These are phyloP conservation scores for Alsophila aescularia DNA, from an alignment of 2,888 invertebrate genomes.

Conservation along the genomic window DNA sequence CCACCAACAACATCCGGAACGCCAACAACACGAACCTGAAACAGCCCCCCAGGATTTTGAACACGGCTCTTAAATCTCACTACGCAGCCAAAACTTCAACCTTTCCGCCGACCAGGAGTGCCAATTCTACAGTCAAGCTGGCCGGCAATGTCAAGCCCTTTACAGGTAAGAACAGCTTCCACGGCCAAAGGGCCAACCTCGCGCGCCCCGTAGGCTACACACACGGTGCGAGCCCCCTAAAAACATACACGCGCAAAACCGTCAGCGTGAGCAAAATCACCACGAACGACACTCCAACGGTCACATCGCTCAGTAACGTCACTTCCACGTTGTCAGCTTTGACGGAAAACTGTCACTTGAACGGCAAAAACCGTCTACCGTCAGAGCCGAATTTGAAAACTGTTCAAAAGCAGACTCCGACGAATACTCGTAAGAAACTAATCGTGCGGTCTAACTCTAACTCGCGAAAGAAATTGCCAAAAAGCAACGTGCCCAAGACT, in stretches of 20 bases:
- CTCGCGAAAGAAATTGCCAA: constrained; percentile 73
- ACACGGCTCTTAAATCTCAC: constrained; percentile 63
- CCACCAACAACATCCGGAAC: constrained; percentile 75
- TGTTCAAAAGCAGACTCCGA: constrained; percentile 53
- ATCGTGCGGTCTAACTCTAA: constrained; percentile 74
- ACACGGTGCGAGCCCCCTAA: constrained; percentile 68
- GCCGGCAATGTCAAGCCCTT: constrained; percentile 65
- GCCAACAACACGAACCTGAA: constrained; percentile 73
- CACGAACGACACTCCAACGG: constrained; percentile 51
- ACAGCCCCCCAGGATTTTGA: constrained; percentile 63
- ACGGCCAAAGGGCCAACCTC: constrained; percentile 76
- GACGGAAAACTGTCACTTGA: constrained; percentile 77
- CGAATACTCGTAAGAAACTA: constrained; percentile 68
- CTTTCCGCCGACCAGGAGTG: constrained; percentile 77
- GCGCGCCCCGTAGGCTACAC: constrained; percentile 71
- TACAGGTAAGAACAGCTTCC: constrained; percentile 71
- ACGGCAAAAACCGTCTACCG: constrained; percentile 73
- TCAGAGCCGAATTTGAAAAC: constrained; percentile 73
- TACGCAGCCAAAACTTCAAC: constrained; percentile 76
- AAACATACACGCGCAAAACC: constrained; percentile 70
- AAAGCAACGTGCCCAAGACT: constrained; percentile 58
- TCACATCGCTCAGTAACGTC: constrained; percentile 54
- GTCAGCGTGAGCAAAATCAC: constrained; percentile 57
- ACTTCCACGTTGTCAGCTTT: constrained; percentile 74
- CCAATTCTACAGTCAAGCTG: constrained; percentile 68